Percentiles rank a stretch among this genome's conserved stretches.
Evolutionary conservation across 1,140 invertebrate genomes (phyloP).

Genomic region (Leptopilina clavipes): DNA sequence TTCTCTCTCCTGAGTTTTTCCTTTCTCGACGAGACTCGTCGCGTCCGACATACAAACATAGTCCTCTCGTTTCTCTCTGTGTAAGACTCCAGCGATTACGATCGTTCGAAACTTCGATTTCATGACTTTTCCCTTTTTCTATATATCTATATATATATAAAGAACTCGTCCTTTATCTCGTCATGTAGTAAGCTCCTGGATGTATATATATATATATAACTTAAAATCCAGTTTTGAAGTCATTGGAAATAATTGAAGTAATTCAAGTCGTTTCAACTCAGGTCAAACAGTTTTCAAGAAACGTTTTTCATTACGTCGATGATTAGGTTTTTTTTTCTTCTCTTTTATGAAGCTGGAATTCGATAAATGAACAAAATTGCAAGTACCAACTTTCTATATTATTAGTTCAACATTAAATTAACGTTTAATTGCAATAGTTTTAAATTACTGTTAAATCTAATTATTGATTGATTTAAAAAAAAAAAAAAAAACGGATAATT

Average conservation of each 20-base stretch:
- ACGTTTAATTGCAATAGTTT: no score
- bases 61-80: constrained; percentile 16
- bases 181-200: constrained; percentile 31
- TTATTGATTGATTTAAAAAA: no score
- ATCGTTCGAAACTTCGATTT: constrained; percentile 57
- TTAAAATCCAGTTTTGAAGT: constrained; percentile 13
- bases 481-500: no score
- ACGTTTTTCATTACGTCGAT: not conserved
- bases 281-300: not conserved
- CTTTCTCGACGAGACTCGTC: constrained; percentile 31
- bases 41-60: constrained; percentile 53
- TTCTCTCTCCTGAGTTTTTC: constrained; percentile 48
- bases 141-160: not conserved
- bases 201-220: not conserved
- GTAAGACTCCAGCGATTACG: constrained; percentile 46
- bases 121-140: constrained; percentile 57
- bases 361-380: no score
- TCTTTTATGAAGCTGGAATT: no score
- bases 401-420: no score
- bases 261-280: not conserved
- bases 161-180: constrained; percentile 56
- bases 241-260: constrained; percentile 9
- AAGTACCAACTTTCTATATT: no score
- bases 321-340: no score
- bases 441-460: no score